Evolutionary conservation across 2,113 vertebrate species (phyloP).

Genomic region (Pseudorectes ferrugineus): DNA sequence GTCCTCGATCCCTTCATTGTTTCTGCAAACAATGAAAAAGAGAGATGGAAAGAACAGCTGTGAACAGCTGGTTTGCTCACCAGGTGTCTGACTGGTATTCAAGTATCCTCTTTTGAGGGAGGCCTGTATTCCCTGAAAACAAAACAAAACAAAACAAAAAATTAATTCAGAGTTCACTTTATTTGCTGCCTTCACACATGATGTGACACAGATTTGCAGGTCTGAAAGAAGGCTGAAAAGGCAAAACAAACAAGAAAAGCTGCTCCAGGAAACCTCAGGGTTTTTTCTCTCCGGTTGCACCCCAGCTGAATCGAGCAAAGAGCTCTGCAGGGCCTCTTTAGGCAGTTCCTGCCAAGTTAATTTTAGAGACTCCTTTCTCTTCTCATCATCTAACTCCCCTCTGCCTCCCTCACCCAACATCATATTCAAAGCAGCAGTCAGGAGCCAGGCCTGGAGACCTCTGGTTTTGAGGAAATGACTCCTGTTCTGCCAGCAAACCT

Average conservation of each 20-base stretch:
- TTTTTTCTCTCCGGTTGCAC: not conserved
- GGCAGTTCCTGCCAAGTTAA: not conserved
- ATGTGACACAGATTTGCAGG: not conserved
- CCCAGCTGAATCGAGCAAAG: not conserved
- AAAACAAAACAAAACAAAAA: not conserved
- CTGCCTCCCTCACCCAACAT: not conserved
- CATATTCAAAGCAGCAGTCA: not conserved
- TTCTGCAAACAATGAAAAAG: constrained; percentile 63
- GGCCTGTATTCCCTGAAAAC: not conserved
- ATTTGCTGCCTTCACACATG: not conserved
- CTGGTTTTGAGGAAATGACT: not conserved
- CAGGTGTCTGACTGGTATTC: constrained; percentile 22
- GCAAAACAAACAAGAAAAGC: not conserved
- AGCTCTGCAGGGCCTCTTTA: not conserved
- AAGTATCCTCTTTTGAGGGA: not conserved
- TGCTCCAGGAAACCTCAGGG: not conserved
- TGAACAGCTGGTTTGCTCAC: constrained; percentile 31
- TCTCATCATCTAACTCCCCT: not conserved
- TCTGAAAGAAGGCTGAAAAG: not conserved
- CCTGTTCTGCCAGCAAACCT: not conserved
- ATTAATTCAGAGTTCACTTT: not conserved
- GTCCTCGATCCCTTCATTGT: constrained; percentile 59
- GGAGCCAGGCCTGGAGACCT: not conserved
- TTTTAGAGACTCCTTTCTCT: not conserved
- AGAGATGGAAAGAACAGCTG: constrained; percentile 57